Evolutionary conservation across 1,140 invertebrate genomes (phyloP).

Genomic region (Drosophila nebulosa): DNA sequence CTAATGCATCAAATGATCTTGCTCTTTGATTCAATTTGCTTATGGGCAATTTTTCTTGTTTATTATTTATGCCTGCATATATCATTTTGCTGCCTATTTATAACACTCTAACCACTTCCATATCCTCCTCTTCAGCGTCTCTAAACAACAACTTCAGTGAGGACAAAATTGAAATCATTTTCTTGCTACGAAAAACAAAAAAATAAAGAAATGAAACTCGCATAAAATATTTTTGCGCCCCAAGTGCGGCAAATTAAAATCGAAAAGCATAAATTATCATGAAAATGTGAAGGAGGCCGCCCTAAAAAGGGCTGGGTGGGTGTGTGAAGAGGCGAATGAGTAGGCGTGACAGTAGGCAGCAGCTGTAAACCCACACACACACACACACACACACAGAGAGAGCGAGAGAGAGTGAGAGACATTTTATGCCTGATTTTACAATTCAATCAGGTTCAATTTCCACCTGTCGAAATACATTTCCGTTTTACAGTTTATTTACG

Average conservation of each 20-base stretch:
- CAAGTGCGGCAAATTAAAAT: constrained; percentile 71
- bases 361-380: constrained; percentile 49
- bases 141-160: constrained; percentile 6
- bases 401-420: constrained; percentile 31
- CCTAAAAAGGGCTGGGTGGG: not conserved
- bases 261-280: constrained; percentile 68
- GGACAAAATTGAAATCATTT: constrained; percentile 42
- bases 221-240: constrained; percentile 53
- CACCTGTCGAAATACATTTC: constrained; percentile 76
- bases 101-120: not conserved
- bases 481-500: constrained; percentile 66
- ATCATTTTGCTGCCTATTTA: not conserved
- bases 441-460: constrained; percentile 78
- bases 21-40: not conserved
- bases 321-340: not conserved
- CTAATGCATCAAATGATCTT: not conserved
- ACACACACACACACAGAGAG: no score
- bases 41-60: not conserved
- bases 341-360: constrained; percentile 24
- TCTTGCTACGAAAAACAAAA: constrained; percentile 39
- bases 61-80: not conserved
- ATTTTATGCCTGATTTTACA: constrained; percentile 75
- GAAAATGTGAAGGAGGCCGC: not conserved
- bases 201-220: constrained; percentile 10
- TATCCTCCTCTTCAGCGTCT: not conserved